Conservation (phyloP, 1,140 invertebrate genomes). For the Brachionus rotundiformis region DNA sequence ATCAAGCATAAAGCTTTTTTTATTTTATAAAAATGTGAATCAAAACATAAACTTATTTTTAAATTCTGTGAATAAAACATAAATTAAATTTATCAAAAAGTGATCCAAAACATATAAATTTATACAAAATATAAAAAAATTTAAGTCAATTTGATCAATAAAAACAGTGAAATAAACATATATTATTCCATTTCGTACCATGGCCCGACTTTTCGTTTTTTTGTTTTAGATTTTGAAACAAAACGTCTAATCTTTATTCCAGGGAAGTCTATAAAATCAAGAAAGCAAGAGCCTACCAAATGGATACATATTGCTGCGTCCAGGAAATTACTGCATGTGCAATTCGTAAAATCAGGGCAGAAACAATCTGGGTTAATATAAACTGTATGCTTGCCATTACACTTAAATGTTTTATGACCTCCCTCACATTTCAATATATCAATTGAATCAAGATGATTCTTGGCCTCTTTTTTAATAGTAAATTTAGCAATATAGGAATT, state of each 20-base stretch:
- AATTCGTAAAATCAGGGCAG: not conserved
- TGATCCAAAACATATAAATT: not conserved
- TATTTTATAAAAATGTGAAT: too few relatives aligned
- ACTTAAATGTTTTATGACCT: not conserved
- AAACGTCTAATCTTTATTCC: conserved; percentile 10
- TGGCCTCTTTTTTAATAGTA: not conserved
- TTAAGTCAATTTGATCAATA: not conserved
- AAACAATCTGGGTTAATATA: conserved; percentile 18
- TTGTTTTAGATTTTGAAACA: not conserved
- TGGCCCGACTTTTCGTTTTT: not conserved
- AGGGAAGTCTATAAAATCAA: not conserved
- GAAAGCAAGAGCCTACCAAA: not conserved
- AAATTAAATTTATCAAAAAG: too few relatives aligned
- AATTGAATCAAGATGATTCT: not conserved
- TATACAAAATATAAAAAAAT: not conserved
- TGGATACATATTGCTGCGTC: conserved; percentile 18
- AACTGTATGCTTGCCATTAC: not conserved
- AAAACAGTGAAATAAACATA: not conserved
- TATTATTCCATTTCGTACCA: not conserved
- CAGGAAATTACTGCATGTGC: not conserved
- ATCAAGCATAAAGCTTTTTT: too few relatives aligned
- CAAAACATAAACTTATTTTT: too few relatives aligned
- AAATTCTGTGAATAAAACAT: too few relatives aligned
- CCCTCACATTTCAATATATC: not conserved
- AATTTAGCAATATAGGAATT: not conserved